Conservation (phyloP, 2,797 vertebrate species). For the Naso thynnoides region DNA sequence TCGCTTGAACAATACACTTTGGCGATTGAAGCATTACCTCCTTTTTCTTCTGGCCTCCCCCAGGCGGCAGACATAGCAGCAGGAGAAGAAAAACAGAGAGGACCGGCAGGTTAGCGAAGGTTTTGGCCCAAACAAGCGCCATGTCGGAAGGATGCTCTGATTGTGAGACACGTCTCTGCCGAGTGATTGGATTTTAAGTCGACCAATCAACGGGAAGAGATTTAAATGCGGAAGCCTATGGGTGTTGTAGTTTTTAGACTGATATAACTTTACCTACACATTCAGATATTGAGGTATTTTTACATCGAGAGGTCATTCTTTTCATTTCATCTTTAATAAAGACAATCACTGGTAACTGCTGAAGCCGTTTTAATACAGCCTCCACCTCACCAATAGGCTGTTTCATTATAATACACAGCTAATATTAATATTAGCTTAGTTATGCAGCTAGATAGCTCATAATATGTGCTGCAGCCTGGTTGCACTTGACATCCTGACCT, state of each 20-base stretch:
- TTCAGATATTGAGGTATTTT: neutral
- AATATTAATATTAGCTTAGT: no score
- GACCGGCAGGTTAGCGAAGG: constrained; percentile 57
- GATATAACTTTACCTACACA: neutral
- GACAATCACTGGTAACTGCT: neutral
- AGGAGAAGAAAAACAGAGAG: constrained; percentile 74
- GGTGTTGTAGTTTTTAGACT: constrained; percentile 77
- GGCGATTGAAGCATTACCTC: constrained; percentile 76
- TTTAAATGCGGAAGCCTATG: constrained; percentile 37
- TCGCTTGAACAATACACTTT: neutral
- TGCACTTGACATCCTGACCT: no score
- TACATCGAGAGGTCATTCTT: neutral
- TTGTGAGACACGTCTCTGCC: constrained; percentile 60
- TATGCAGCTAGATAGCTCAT: no score
- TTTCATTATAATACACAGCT: neutral
- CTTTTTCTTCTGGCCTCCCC: constrained; percentile 88
- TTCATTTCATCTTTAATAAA: neutral
- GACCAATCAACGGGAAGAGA: constrained; percentile 69
- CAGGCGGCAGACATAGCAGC: constrained; percentile 78
- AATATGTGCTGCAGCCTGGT: no score
- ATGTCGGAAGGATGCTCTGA: constrained; percentile 84
- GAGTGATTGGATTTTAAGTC: constrained; percentile 67
- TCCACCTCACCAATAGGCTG: neutral
- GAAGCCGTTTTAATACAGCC: neutral
- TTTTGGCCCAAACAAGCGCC: constrained; percentile 73